Evolutionary conservation across 2,888 invertebrate species (phyloP), one percentile per base, ranked within the genome.

Genomic region (Thyatira batis): DNA sequence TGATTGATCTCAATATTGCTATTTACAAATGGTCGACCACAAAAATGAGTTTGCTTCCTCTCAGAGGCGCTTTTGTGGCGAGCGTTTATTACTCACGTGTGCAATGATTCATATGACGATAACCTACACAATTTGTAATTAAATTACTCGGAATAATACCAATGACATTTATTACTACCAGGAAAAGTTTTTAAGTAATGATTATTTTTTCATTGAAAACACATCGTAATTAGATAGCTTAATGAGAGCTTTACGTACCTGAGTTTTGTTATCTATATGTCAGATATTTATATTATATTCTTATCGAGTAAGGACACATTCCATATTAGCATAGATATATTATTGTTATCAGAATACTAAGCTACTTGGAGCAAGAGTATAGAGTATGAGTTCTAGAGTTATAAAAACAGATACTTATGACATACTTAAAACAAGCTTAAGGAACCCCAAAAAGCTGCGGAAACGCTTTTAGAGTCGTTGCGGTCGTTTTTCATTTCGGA

Each of bases 1-100:
- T 71, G 81, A 85, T 86, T 82, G 84, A 82, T 82, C 83, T 69
- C 76, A 65, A 80, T 83, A 85, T 84, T 80, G 79, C 70, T 81
- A 78, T 84, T 84, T 80, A 77, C 48, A 63, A 81, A 81, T 84
- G 85, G 85, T 79, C 79, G 73, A 75, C 83, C 81, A 74, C 81
- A 48, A 54, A 33, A 49, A 50, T 60, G 57, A 61, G 54, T 58
- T 54, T 25, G 56, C 54, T 54, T 20, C 52, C 55, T 53, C 56
- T 57, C 46, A 57, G 67, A 70, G 67, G 57, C 63, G 60, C 64
- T 62, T 63, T 67, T 62, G 57, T 57, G 45, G 60, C 56, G 53
- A n/a, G 13, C 61, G 60, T 64, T 67, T 62, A 78, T 83, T 81
- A 82, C 79, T 84, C 84, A 85, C 67, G 68, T 76, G 76, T 28